Evolutionary conservation across 2,113 vertebrate genomes (phyloP).

Genomic region (Catharus minimus): DNA sequence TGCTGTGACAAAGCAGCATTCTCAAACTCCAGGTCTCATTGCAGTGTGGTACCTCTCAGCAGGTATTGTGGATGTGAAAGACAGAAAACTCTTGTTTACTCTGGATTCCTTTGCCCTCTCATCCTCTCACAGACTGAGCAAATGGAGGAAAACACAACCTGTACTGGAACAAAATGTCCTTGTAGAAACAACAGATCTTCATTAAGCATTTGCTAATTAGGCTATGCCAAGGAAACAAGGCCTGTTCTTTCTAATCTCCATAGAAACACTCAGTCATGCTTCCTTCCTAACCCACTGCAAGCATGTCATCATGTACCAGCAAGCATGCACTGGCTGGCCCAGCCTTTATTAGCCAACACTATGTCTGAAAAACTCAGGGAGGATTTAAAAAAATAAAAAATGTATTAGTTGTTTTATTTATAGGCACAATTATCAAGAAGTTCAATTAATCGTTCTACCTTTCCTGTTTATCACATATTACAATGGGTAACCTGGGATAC

Average conservation of each 20-base stretch:
- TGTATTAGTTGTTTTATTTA: not conserved
- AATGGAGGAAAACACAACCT: slow-evolving; percentile 15
- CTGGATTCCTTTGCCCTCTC: not conserved
- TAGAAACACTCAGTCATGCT: slow-evolving; percentile 1
- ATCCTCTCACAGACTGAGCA: not conserved
- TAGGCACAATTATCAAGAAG: not conserved
- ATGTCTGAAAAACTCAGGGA: not conserved
- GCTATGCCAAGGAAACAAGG: slow-evolving; percentile 6
- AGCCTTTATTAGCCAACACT: not conserved
- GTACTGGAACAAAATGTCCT: slow-evolving; percentile 41
- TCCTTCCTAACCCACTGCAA: slow-evolving; percentile 56
- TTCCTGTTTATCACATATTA: not conserved
- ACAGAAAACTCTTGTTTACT: not conserved
- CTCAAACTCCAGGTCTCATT: not conserved
- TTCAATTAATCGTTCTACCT: not conserved
- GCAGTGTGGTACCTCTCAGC: not conserved
- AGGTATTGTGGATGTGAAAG: not conserved
- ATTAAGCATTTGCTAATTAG: slow-evolving; percentile 31
- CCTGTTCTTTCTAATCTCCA: slow-evolving; percentile 15
- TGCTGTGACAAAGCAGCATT: not conserved
- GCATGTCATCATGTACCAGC: not conserved
- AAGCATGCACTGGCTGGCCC: not conserved
- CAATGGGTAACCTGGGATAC: not conserved
- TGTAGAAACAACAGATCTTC: not conserved
- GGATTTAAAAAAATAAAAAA: not conserved